phyloP scores from a whole-genome alignment of 2,888 invertebrate genomes.

The Tyria jacobaeae region DNA sequence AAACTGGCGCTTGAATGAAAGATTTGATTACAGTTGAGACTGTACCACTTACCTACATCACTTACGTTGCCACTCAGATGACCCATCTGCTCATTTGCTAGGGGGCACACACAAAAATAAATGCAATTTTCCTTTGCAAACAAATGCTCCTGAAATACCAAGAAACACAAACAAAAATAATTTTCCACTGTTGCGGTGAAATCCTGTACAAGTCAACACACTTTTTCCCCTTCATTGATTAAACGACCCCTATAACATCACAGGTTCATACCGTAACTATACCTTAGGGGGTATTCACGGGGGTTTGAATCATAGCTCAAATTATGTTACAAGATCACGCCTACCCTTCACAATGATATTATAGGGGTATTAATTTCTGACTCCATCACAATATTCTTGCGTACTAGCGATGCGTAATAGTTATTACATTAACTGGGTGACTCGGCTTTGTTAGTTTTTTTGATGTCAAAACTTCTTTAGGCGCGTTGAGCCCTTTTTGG shows the following conservation, averaged over 20 bases:
- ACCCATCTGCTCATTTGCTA: no score
- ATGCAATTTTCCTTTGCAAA: no score
- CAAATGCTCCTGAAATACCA: no score
- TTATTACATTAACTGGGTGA: background rate
- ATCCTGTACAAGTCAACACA: background rate
- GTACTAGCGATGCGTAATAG: background rate
- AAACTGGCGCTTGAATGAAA: no score
- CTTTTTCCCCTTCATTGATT: slow-evolving; percentile 47
- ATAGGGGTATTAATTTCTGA: slow-evolving; percentile 20
- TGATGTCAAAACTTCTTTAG: background rate
- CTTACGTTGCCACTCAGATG: no score
- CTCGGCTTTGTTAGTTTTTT: no score
- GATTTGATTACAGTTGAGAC: no score
- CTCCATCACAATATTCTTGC: slow-evolving; percentile 3
- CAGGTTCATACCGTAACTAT: slow-evolving; percentile 22
- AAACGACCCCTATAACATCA: slow-evolving; percentile 27
- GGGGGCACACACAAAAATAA: no score
- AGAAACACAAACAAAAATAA: background rate
- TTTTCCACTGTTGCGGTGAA: background rate
- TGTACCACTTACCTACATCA: no score
- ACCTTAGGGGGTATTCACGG: slow-evolving; percentile 11
- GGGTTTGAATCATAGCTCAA: slow-evolving; percentile 28
- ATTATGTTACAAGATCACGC: slow-evolving; percentile 47
- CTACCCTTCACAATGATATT: slow-evolving; percentile 21
- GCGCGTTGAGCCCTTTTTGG: no score